Percentiles rank a stretch among this genome's conserved stretches.
Conservation (phyloP, 2,113 vertebrate genomes). For the Marmota monax region DNA sequence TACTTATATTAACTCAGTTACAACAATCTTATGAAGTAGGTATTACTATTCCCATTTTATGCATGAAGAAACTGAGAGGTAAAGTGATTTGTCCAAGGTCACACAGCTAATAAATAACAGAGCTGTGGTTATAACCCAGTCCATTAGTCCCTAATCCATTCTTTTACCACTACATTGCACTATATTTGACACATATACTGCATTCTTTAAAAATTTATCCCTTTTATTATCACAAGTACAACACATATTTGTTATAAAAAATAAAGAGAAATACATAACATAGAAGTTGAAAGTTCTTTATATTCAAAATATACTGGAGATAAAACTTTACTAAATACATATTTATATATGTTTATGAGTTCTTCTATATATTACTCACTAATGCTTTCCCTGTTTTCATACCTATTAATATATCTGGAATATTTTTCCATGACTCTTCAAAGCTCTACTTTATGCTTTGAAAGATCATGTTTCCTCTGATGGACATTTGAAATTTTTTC, state of each 20-base stretch:
- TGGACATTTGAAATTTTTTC: neutral
- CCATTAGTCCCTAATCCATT: neutral
- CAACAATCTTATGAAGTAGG: neutral
- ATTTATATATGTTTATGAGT: neutral
- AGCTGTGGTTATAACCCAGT: neutral
- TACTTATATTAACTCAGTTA: neutral
- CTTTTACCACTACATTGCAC: neutral
- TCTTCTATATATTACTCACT: neutral
- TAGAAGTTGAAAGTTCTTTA: constrained; percentile 11
- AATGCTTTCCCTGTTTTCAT: neutral
- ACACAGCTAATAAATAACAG: neutral
- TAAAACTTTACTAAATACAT: neutral
- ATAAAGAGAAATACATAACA: neutral
- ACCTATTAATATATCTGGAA: neutral
- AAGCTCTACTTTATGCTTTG: neutral
- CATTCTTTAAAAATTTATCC: neutral
- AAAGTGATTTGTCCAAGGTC: neutral
- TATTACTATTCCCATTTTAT: neutral
- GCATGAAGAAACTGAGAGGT: neutral
- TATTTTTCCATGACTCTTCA: neutral
- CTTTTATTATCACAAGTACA: neutral
- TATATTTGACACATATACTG: neutral
- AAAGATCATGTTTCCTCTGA: neutral
- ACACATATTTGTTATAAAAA: neutral
- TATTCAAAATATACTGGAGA: neutral